These are phyloP conservation scores for Pterocles gutturalis DNA, from an alignment of 2,113 vertebrate genomes.

Conservation along the genomic window DNA sequence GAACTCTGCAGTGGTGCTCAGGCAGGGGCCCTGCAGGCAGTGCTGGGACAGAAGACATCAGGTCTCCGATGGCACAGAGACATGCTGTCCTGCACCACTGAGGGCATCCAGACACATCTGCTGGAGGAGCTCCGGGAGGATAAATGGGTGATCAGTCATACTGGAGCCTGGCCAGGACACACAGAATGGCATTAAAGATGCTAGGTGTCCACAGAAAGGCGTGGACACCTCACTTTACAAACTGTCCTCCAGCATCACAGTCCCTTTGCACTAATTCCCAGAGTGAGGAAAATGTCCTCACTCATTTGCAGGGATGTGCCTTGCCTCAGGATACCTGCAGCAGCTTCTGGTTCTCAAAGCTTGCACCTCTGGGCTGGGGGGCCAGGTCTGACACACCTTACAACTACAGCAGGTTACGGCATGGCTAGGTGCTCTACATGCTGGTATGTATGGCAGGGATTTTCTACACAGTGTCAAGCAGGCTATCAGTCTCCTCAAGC, in stretches of 20 bases:
- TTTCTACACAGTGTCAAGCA: neutral
- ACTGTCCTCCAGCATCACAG: neutral
- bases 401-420: neutral
- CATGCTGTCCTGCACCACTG: fast-evolving
- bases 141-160: neutral
- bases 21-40: neutral
- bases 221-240: neutral
- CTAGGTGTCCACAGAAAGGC: neutral
- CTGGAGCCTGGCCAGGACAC: neutral
- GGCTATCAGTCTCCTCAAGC: neutral
- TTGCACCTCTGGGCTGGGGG: neutral
- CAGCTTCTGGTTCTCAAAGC: neutral
- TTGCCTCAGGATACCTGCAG: neutral
- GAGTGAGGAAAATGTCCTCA: neutral
- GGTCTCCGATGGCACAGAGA: neutral
- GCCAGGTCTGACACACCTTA: neutral
- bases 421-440: neutral
- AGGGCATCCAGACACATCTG: neutral
- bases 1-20: neutral
- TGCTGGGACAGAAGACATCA: neutral
- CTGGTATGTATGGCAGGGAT: fast-evolving
- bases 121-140: neutral
- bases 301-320: neutral
- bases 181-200: neutral
- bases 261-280: neutral